Evolutionary conservation across 1,140 invertebrate genomes (phyloP).

Genomic region (Lucilia sericata): DNA sequence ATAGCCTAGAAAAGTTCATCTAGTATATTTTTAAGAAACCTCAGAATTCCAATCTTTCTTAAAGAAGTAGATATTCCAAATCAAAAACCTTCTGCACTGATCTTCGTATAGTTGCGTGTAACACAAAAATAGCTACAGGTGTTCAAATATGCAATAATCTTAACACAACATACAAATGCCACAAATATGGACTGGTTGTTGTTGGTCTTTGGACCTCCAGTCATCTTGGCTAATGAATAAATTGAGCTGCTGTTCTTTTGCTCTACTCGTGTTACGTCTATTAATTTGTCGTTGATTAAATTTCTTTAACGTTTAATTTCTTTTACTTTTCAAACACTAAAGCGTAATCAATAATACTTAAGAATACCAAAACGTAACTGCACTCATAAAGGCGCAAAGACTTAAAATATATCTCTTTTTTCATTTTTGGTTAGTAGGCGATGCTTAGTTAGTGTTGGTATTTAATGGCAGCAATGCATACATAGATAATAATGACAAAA

Average conservation of each 20-base stretch:
- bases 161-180: background rate
- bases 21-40: too few relatives aligned
- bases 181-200: background rate
- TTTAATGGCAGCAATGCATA: too few relatives aligned
- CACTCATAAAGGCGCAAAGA: background rate
- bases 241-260: background rate
- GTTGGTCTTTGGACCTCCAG: background rate
- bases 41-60: too few relatives aligned
- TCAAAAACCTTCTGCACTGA: too few relatives aligned
- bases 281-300: constrained; percentile 7
- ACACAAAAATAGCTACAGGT: background rate
- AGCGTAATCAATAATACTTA: background rate
- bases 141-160: background rate
- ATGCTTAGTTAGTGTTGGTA: too few relatives aligned
- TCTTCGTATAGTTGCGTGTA: too few relatives aligned
- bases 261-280: background rate
- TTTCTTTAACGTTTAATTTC: background rate
- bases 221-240: background rate
- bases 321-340: background rate
- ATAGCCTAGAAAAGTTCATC: too few relatives aligned
- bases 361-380: background rate
- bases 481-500: background rate
- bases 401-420: too few relatives aligned
- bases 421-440: too few relatives aligned
- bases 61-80: too few relatives aligned